Conservation (phyloP, 2,888 invertebrate species). For the Rhodophaea formosa region DNA sequence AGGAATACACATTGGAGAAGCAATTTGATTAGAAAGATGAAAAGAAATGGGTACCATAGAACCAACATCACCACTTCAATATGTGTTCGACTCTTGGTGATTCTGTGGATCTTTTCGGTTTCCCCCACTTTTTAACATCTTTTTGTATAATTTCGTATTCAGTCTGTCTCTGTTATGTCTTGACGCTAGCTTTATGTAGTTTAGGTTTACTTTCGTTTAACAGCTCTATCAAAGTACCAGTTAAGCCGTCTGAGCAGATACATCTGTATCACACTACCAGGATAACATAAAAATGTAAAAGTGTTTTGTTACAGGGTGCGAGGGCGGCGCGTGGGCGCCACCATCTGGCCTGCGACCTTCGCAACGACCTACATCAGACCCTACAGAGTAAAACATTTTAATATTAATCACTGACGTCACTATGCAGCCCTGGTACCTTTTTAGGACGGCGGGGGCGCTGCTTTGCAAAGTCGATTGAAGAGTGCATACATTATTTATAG, state of each 20-base stretch:
- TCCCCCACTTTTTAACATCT: no score
- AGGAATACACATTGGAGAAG: no score
- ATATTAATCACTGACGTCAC: constrained; percentile 20
- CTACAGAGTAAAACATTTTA: constrained; percentile 30
- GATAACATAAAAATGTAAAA: constrained; percentile 32
- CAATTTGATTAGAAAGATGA: no score
- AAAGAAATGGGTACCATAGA: no score
- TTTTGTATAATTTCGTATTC: no score
- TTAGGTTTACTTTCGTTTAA: no score
- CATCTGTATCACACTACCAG: constrained; percentile 13
- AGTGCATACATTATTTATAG: neutral
- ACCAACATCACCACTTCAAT: no score
- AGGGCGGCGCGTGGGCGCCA: constrained; percentile 54
- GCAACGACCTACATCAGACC: constrained; percentile 44
- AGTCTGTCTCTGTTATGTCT: no score
- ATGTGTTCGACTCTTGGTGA: no score
- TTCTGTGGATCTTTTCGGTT: no score
- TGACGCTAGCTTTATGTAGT: no score
- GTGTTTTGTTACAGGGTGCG: constrained; percentile 43
- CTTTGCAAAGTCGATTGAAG: neutral
- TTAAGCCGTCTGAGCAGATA: neutral
- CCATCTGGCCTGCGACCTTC: constrained; percentile 63
- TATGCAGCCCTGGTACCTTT: constrained; percentile 18
- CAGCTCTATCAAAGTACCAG: no score
- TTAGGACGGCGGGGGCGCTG: constrained; percentile 8